Evolutionary conservation across 1,140 invertebrate genomes (phyloP).

Genomic region (Meteorus sp.): DNA sequence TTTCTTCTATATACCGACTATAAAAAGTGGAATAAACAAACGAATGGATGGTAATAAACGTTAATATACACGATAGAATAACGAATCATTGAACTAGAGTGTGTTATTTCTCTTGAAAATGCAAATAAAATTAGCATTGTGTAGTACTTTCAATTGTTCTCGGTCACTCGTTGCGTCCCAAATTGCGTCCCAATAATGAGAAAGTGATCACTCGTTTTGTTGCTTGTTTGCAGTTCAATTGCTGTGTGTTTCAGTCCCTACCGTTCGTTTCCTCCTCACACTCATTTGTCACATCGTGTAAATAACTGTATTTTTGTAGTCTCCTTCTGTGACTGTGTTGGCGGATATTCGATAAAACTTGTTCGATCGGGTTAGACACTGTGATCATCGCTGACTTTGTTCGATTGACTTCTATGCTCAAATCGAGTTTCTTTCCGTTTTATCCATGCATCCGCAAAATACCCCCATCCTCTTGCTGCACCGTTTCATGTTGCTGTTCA

Average conservation of each 20-base stretch:
- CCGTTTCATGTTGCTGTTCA: no score
- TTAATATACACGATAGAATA: not conserved
- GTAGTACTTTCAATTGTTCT: not conserved
- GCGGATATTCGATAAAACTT: not conserved
- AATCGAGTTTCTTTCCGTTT: no score
- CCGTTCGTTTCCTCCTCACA: not conserved
- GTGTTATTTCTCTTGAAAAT: not conserved
- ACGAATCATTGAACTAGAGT: not conserved
- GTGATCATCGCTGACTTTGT: not conserved
- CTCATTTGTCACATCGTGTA: not conserved
- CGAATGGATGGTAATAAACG: no score
- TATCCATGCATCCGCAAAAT: no score
- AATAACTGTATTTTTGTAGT: not conserved
- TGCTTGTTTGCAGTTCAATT: conserved; percentile 27
- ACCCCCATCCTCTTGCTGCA: no score
- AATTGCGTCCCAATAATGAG: conserved; percentile 26
- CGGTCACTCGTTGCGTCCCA: conserved; percentile 15
- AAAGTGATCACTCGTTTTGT: conserved; percentile 27
- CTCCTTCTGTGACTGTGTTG: not conserved
- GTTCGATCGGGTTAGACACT: no score
- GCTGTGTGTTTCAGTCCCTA: conserved; percentile 8
- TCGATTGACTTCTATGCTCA: no score
- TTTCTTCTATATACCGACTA: no score
- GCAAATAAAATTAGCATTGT: conserved; percentile 6
- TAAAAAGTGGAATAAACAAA: no score